Conservation (phyloP, 2,797 vertebrate species). For the Limosa lapponica region DNA sequence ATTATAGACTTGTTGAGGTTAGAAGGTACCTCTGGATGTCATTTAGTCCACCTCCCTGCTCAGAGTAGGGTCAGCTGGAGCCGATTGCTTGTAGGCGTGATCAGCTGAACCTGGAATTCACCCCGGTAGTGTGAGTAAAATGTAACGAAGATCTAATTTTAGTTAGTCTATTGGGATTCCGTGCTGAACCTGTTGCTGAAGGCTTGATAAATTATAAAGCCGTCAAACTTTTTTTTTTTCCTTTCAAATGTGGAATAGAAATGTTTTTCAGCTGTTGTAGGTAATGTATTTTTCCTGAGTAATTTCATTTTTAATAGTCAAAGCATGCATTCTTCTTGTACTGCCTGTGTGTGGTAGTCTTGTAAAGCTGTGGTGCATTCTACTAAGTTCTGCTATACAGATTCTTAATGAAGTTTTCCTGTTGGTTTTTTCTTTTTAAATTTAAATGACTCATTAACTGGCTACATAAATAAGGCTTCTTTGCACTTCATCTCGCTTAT, state of each 20-base stretch:
- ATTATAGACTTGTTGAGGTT: not conserved
- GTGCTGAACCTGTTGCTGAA: not conserved
- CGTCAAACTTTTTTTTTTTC: not conserved
- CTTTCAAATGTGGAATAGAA: not conserved
- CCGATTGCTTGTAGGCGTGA: not conserved
- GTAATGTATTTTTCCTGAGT: not conserved
- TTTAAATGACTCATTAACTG: not conserved
- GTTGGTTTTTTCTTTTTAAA: not conserved
- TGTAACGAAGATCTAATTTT: not conserved
- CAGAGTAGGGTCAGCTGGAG: not conserved
- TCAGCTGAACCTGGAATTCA: not conserved
- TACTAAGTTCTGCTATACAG: not conserved
- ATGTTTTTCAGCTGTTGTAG: not conserved
- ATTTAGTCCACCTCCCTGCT: not conserved
- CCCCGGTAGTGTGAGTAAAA: not conserved
- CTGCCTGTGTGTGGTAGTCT: conserved; percentile 60
- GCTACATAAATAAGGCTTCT: not conserved
- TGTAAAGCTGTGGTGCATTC: not conserved
- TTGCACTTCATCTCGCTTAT: not conserved
- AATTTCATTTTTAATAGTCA: not conserved
- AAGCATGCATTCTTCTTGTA: conserved; percentile 4
- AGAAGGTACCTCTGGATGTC: not conserved
- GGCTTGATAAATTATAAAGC: not conserved
- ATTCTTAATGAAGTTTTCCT: not conserved
- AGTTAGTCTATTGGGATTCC: not conserved